Percentiles rank a stretch among this genome's conserved stretches.
phyloP scores from a whole-genome alignment of 1,140 invertebrate genomes.

The Anastrepha obliqua region DNA sequence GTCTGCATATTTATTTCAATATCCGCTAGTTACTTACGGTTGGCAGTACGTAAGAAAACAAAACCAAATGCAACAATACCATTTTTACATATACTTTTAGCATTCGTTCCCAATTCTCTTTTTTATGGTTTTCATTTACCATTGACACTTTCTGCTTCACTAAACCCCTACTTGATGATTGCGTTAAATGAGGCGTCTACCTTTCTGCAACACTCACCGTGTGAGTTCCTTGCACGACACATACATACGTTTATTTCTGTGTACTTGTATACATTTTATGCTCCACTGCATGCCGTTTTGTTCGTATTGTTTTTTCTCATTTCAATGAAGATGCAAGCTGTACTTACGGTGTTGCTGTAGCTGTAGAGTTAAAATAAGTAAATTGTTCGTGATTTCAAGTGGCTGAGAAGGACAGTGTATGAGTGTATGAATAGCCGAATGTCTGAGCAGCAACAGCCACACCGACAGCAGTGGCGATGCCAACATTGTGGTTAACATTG shows the following conservation, averaged over 20 bases:
- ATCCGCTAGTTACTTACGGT: too few relatives aligned
- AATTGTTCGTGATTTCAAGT: not conserved
- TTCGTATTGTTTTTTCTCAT: not conserved
- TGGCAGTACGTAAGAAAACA: too few relatives aligned
- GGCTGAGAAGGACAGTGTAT: not conserved
- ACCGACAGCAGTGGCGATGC: not conserved
- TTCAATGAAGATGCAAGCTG: not conserved
- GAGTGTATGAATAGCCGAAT: not conserved
- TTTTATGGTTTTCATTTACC: not conserved
- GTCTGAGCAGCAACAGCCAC: not conserved
- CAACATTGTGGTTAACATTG: not conserved
- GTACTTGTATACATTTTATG: not conserved
- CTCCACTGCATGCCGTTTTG: not conserved
- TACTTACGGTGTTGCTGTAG: not conserved
- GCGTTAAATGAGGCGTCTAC: constrained; percentile 11
- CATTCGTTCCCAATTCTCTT: not conserved
- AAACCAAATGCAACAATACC: too few relatives aligned
- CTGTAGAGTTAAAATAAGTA: not conserved
- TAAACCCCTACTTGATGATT: constrained; percentile 49
- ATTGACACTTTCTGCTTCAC: constrained; percentile 51
- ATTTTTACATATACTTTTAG: too few relatives aligned
- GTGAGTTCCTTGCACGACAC: not conserved
- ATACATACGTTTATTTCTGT: not conserved
- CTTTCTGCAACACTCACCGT: too few relatives aligned
- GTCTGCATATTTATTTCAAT: too few relatives aligned